Percentiles rank a stretch among this genome's conserved stretches.
Conservation (phyloP, 2,888 invertebrate species). For the Ferdinandea cuprea region DNA sequence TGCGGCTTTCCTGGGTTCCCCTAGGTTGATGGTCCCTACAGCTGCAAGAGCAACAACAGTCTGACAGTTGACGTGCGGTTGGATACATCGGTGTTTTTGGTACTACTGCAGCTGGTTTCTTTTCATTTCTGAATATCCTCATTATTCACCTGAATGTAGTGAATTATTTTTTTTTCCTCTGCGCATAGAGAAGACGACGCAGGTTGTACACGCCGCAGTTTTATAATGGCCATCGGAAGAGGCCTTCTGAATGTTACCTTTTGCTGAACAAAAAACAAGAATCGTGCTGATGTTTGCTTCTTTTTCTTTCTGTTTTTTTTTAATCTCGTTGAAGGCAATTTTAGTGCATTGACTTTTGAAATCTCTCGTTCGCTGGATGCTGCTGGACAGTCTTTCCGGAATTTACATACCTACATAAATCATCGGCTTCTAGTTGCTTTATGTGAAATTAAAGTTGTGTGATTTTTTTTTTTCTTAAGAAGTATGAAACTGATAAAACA, state of each 20-base stretch:
- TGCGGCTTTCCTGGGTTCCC: constrained; percentile 65
- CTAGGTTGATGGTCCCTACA: constrained; percentile 72
- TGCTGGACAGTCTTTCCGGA: constrained; percentile 34
- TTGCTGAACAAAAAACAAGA: constrained; percentile 48
- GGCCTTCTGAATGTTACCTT: constrained; percentile 29
- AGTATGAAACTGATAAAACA: background rate
- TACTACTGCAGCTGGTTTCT: constrained; percentile 32
- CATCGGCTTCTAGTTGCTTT: constrained; percentile 6
- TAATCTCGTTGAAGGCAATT: constrained; percentile 76
- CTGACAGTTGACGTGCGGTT: constrained; percentile 75
- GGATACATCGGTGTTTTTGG: constrained; percentile 67
- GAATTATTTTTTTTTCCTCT: constrained; percentile 49
- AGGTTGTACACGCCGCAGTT: constrained; percentile 47
- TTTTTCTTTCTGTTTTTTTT: constrained; percentile 28
- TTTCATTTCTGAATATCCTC: constrained; percentile 17
- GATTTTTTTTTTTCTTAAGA: background rate
- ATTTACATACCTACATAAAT: constrained; percentile 49
- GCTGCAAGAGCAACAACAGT: constrained; percentile 69
- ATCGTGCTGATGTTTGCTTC: constrained; percentile 39
- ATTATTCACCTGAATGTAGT: background rate
- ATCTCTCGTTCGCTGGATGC: constrained; percentile 45
- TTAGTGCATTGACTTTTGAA: constrained; percentile 78
- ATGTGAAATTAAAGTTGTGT: background rate
- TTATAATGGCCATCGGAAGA: constrained; percentile 42
- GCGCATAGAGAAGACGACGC: constrained; percentile 30